Evolutionary conservation across 2,888 invertebrate species (phyloP).

Genomic region (Gerris lacustris): DNA sequence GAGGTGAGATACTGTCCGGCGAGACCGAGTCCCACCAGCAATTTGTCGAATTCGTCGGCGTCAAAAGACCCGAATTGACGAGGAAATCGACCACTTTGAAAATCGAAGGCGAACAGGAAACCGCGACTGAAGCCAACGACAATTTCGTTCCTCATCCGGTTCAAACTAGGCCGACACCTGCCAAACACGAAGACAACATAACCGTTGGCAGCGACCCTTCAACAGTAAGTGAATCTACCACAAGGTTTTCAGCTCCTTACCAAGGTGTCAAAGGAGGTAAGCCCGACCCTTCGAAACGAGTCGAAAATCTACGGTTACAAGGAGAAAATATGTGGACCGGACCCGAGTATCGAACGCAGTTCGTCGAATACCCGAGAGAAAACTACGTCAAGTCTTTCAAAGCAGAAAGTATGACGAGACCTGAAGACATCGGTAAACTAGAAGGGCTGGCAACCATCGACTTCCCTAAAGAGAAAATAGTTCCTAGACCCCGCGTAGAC

Average conservation of each 20-base stretch:
- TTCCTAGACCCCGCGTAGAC: conserved; percentile 22
- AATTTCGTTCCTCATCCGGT: conserved; percentile 24
- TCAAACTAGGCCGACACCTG: conserved; percentile 8
- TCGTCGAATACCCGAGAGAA: conserved; percentile 9
- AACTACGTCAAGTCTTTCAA: background rate
- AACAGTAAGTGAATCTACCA: conserved; percentile 14
- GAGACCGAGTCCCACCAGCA: conserved; percentile 24
- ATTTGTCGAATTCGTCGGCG: conserved; percentile 25
- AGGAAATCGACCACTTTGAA: conserved; percentile 27
- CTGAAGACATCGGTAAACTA: conserved; percentile 6
- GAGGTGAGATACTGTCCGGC: conserved; percentile 24
- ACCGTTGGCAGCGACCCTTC: conserved; percentile 11
- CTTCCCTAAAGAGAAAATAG: conserved; percentile 21
- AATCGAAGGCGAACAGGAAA: conserved; percentile 26
- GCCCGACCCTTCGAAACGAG: conserved; percentile 6
- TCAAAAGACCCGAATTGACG: conserved; percentile 23
- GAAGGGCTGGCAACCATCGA: conserved; percentile 18
- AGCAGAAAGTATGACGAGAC: conserved; percentile 12
- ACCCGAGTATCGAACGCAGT: conserved; percentile 19
- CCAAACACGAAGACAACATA: conserved; percentile 6
- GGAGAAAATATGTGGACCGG: conserved; percentile 12
- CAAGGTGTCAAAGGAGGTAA: background rate
- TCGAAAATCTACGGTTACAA: conserved; percentile 11
- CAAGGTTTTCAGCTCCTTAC: conserved; percentile 8
- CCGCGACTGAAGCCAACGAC: conserved; percentile 24